Evolutionary conservation across 2,888 invertebrate genomes (phyloP).

Genomic region (Lampropteryx suffumata): DNA sequence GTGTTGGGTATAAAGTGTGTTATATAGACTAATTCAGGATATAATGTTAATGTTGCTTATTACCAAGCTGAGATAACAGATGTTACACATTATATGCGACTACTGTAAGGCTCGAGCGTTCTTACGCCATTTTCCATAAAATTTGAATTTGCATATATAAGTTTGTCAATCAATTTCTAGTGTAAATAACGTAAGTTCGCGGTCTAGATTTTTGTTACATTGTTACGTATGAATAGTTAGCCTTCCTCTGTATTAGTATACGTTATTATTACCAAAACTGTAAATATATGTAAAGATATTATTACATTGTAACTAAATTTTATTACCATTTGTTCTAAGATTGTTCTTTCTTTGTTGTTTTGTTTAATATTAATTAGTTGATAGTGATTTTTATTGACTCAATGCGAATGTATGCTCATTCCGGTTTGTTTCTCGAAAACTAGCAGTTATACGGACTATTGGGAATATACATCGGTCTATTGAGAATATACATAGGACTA

Average conservation of each 20-base stretch:
- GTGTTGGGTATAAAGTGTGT: no score
- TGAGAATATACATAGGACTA: no score
- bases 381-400: slow-evolving; percentile 34
- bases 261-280: slow-evolving; percentile 79
- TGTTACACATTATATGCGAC: no score
- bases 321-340: slow-evolving; percentile 81
- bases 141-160: slow-evolving; percentile 7
- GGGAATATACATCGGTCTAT: background rate
- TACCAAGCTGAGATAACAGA: no score
- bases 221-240: slow-evolving; percentile 75
- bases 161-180: slow-evolving; percentile 29
- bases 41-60: no score
- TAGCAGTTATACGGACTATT: background rate
- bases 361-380: slow-evolving; percentile 71
- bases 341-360: slow-evolving; percentile 81
- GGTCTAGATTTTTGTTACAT: slow-evolving; percentile 65
- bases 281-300: slow-evolving; percentile 82
- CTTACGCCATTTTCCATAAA: no score
- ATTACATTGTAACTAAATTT: slow-evolving; percentile 76
- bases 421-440: slow-evolving; percentile 3
- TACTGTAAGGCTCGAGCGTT: no score
- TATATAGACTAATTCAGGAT: no score
- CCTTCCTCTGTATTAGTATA: slow-evolving; percentile 76
- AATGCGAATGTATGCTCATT: slow-evolving; percentile 18
- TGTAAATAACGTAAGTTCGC: slow-evolving; percentile 59